Evolutionary conservation across 2,797 vertebrate species (phyloP), one percentile per base, ranked within the genome.

Genomic region (Taeniopygia guttata): DNA sequence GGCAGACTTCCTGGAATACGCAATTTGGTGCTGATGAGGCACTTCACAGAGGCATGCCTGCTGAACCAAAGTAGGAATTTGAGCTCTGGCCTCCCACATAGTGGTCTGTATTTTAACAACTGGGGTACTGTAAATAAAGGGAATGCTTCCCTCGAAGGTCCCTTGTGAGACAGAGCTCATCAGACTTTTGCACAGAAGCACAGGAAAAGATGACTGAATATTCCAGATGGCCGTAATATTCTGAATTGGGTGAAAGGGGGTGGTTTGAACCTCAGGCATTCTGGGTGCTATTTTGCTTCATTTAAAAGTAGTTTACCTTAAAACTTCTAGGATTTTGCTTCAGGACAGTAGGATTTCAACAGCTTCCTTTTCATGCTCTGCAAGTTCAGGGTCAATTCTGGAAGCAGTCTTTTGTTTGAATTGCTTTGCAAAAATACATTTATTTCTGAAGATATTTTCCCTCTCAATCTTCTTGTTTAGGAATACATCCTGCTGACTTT

Each of bases 41-140:
- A 88, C 87, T 93, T 84, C 87, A 66, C 36, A 62, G 52, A 90
- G 42, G 5, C 30, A 1, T 55, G 46, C 30, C 51, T 84, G 60
- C 46, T 94, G 80, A 88, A 93, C 52, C 42, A 63, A 94, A 76
- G 62, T 45, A 76, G 55, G 88, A 90, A 94, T 94, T 32, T 38
- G 55, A 86, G 62, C 62, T 90, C 58, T 59, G 89, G 76, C 95
- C 95, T 95, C 94, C 91, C 94, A 94, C 88, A 45, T 84, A 51
- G 88, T 32, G 4, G 42, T 90, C 77, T 93, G 75, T 93, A 86
- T 95, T 96, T 96, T 95, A 93, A 96, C 83, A 94, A 63, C 77
- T 48, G 73, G 45, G 32, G 73, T 54, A 95, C 87, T 91, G 89
- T 94, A 95, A 94, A 83, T 79, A 91, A 81, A 0, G 0, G 54